Conservation (phyloP, 2,113 vertebrate species). For the Cinclus cinclus region DNA sequence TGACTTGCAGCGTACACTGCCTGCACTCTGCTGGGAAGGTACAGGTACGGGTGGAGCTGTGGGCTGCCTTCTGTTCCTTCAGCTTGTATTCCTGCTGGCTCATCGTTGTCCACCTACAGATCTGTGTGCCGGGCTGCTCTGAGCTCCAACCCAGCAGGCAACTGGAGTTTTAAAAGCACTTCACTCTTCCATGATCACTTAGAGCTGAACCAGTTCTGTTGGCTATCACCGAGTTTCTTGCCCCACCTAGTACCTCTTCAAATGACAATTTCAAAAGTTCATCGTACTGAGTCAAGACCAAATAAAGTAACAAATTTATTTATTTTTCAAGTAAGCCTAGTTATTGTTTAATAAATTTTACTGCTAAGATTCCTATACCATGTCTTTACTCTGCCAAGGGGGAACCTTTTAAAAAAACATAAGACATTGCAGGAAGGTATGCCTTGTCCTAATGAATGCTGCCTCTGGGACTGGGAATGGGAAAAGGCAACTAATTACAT, state of each 20-base stretch:
- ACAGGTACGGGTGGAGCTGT: rapidly evolving
- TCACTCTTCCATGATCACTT: rapidly evolving
- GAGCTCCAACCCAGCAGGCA: background rate
- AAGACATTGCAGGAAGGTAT: background rate
- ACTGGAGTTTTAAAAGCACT: background rate
- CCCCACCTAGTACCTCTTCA: background rate
- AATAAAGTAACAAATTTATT: background rate
- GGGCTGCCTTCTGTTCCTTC: background rate
- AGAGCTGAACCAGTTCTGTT: background rate
- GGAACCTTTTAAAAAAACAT: background rate
- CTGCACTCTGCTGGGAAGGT: rapidly evolving
- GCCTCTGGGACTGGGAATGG: background rate
- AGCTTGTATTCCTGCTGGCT: background rate
- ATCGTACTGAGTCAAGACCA: background rate
- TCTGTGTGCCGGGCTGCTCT: background rate
- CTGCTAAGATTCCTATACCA: background rate
- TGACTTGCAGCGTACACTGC: rapidly evolving
- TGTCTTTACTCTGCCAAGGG: background rate
- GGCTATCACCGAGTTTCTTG: background rate
- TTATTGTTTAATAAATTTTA: background rate
- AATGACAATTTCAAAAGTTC: background rate
- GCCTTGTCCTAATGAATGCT: background rate
- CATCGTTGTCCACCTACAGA: rapidly evolving
- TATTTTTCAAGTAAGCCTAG: background rate
- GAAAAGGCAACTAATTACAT: constrained; percentile 60